Base-by-base conservation (phyloP, 2,888 invertebrate genomes). In the Nycteola revayana region DNA sequence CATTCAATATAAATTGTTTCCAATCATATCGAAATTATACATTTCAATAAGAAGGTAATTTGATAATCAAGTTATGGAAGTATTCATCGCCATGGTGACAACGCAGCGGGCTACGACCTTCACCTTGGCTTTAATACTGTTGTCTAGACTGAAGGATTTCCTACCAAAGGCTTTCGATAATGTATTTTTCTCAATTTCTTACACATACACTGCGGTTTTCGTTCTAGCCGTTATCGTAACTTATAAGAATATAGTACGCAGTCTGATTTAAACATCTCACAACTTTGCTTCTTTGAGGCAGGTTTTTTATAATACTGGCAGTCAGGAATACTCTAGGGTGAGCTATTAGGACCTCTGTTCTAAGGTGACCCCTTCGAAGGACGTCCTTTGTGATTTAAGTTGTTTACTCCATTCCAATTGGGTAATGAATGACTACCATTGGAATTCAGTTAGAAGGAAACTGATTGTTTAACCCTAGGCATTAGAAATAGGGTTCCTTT, bases 291-390 rank as follows among this genome's bases (percentile, higher is more conserved):
- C 23, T 26, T 46, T 9, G 36, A 49, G 31, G 29, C 36, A 32
- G 27, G 26, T 34, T 36, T 33, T 36, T 32, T 31, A 25, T 28
- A 9, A 31, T 28, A 11, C 44, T 43, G 48, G 40, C 20, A 34
- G 50, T 40, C 47, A 36, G 61, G 70, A 52, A 69, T 75, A 51
- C 60, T 50, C 33, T 64, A 70, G 62, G 75, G 80, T 62, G 50
- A 37, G 47, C 44, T 67, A 57, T 49, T 67, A 53, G 58, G 67
- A 44, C 73, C 66, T 50, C 59, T 67, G 68, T 62, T 68, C 49
- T 66, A 66, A 45, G 52, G 73, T 69, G 79, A 79, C 79, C 79
- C 74, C 61, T 61, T 71, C 56, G 68, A 79, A 83, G 78, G 80
- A 63, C 74, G 55, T 61, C 56, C 52, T 74, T 80, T 78, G 62